Percentiles rank a stretch among this genome's conserved stretches.
Conservation (phyloP, 2,113 vertebrate genomes). For the Sitta europaea region DNA sequence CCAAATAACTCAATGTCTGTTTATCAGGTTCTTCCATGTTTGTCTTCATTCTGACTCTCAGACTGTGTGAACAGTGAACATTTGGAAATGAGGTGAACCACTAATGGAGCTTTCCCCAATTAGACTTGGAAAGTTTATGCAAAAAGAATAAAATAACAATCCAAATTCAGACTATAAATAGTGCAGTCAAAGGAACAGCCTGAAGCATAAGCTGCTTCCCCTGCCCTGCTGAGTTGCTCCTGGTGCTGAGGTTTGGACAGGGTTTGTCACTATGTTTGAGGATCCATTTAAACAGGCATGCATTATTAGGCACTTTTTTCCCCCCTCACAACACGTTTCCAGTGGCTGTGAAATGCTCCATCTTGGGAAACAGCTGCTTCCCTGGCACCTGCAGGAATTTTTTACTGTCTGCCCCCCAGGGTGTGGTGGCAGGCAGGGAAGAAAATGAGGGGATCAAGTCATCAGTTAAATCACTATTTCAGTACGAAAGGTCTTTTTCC, state of each 20-base stretch:
- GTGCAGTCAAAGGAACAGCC: background rate
- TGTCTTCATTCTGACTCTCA: background rate
- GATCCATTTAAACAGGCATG: background rate
- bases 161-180: background rate
- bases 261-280: background rate
- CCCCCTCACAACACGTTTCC: fast-evolving
- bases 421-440: background rate
- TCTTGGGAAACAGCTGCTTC: background rate
- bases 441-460: background rate
- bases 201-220: background rate
- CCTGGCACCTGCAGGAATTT: background rate
- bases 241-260: background rate
- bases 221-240: background rate
- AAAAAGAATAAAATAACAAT: background rate
- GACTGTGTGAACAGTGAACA: background rate
- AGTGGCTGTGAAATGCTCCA: background rate
- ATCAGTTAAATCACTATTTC: background rate
- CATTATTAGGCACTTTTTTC: background rate
- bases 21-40: background rate
- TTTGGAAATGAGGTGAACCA: background rate
- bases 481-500: background rate
- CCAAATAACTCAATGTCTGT: fast-evolving
- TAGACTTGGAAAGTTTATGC: background rate
- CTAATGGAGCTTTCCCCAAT: background rate
- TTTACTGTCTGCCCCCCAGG: fast-evolving